Conservation (phyloP, 2,797 vertebrate species). For the Pipistrellus nathusii region DNA sequence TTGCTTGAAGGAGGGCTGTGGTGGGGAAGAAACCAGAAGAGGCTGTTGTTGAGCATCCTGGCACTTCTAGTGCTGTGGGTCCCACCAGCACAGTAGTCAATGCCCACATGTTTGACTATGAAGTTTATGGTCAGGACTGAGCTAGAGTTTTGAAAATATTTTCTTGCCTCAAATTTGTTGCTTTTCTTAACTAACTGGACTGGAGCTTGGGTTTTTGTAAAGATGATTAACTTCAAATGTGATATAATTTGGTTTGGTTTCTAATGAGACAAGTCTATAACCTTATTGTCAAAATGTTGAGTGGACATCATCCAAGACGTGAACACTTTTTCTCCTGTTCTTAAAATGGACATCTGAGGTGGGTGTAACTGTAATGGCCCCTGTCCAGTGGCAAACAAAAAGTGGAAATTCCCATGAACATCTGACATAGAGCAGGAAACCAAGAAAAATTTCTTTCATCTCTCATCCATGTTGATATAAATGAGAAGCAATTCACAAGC, state of each 20-base stretch:
- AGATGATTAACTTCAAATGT: not conserved
- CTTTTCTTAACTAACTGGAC: fast-evolving
- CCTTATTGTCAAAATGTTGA: not conserved
- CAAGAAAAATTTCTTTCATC: not conserved
- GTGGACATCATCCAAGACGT: not conserved
- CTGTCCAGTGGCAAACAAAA: not conserved
- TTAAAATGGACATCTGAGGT: not conserved
- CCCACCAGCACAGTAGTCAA: slow-evolving; percentile 69
- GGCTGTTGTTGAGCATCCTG: no score
- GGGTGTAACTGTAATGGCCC: not conserved
- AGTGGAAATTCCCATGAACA: not conserved
- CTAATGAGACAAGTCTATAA: slow-evolving; percentile 65
- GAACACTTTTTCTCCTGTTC: fast-evolving
- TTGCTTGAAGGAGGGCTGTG: not conserved
- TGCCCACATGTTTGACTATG: not conserved
- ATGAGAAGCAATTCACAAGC: not conserved
- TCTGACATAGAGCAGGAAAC: not conserved
- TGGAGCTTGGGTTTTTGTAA: fast-evolving
- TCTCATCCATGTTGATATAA: not conserved
- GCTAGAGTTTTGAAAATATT: not conserved
- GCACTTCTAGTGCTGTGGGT: not conserved
- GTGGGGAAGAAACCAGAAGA: not conserved
- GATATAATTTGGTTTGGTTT: slow-evolving; percentile 42
- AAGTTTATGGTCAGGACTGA: slow-evolving; percentile 57
- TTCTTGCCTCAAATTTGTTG: not conserved